Evolutionary conservation across 2,888 invertebrate species (phyloP).

Genomic region (Pyrrhia umbra): DNA sequence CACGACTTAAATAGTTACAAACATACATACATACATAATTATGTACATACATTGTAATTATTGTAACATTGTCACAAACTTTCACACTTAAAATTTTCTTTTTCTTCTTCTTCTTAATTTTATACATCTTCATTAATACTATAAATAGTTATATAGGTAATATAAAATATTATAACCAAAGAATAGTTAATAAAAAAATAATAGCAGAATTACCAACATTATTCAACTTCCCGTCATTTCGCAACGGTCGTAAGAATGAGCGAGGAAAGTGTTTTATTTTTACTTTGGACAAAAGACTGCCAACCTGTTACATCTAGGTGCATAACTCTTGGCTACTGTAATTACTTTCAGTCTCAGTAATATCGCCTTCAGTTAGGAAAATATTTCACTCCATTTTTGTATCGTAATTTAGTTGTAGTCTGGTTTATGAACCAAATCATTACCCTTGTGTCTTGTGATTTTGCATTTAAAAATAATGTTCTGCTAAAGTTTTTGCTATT

Average conservation of each 20-base stretch:
- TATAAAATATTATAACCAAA: not conserved
- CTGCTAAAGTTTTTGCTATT: not conserved
- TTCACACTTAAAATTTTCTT: too few species aligned
- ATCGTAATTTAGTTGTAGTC: not conserved
- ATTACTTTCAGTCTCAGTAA: constrained; percentile 22
- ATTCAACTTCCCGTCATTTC: not conserved
- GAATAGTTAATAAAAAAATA: not conserved
- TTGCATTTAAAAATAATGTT: not conserved
- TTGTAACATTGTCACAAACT: too few species aligned
- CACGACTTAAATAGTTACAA: too few species aligned
- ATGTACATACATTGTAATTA: too few species aligned
- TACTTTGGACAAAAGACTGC: constrained; percentile 39
- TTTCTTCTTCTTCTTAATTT: not conserved
- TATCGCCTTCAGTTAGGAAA: constrained; percentile 14
- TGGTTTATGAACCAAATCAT: not conserved
- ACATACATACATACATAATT: too few species aligned
- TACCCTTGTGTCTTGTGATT: not conserved
- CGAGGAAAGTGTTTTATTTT: constrained; percentile 45
- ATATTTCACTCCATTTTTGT: constrained; percentile 24
- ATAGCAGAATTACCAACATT: constrained; percentile 4
- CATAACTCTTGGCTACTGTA: constrained; percentile 29
- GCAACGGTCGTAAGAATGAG: constrained; percentile 18
- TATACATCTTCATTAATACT: not conserved
- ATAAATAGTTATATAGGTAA: not conserved
- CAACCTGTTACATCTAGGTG: constrained; percentile 42